Percentiles rank a stretch among this genome's conserved stretches.
Evolutionary conservation across 2,113 vertebrate species (phyloP).

Genomic region (Pterophyllum scalare): DNA sequence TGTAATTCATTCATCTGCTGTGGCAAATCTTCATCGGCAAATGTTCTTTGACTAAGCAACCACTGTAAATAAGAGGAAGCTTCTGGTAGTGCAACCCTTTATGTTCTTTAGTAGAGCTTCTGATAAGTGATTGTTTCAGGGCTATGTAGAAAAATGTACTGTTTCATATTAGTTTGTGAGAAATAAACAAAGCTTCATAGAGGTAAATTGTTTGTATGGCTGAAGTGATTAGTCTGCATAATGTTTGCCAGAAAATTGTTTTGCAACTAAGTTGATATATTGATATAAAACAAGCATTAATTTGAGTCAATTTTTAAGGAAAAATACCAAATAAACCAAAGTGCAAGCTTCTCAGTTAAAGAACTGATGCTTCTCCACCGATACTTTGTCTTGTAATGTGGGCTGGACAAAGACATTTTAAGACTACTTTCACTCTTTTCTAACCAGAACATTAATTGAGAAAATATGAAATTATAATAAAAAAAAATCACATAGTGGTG

Average conservation of each 20-base stretch:
- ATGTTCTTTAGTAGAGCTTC: conserved; percentile 7
- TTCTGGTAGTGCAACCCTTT: not conserved
- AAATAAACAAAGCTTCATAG: not conserved
- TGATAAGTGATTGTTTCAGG: not conserved
- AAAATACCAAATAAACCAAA: not conserved
- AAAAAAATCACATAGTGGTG: not conserved
- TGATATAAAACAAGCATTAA: not conserved
- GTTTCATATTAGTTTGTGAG: conserved; percentile 8
- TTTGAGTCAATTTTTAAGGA: not conserved
- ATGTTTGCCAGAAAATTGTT: conserved; percentile 2
- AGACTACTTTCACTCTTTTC: not conserved
- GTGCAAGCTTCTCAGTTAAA: not conserved
- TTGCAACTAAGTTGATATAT: not conserved
- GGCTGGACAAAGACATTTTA: too few species aligned
- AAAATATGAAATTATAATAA: not conserved
- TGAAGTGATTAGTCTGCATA: not conserved
- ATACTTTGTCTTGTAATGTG: too few species aligned
- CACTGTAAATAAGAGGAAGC: conserved; percentile 7
- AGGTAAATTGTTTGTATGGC: not conserved
- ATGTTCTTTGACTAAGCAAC: conserved; percentile 8
- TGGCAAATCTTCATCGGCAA: conserved; percentile 16
- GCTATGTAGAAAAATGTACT: conserved; percentile 1
- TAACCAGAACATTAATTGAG: not conserved
- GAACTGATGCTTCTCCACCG: not conserved
- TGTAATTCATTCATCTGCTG: conserved; percentile 11